Base-by-base conservation (phyloP, 2,888 invertebrate species). In the Agonopterix subpropinquella region DNA sequence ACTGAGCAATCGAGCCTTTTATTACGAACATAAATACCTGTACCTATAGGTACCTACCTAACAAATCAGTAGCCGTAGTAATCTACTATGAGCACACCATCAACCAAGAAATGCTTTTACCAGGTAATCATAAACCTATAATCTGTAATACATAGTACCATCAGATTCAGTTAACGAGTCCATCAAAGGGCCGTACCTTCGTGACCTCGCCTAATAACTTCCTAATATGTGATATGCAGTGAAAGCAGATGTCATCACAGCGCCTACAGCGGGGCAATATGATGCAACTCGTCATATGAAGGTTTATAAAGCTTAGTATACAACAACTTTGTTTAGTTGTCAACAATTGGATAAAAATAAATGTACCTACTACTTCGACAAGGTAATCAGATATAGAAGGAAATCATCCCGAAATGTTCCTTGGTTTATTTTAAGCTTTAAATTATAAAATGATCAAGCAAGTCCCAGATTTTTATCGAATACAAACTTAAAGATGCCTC, bases 191-290 rank as follows among this genome's bases (percentile, higher is more conserved):
- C 41, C 44, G 28, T 28, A 28, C 18, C 18, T 44, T n/a, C 11
- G 18, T 15, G n/a, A 10, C 3, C 10, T 13, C 11, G 47, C 18
- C 59, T 59, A 62, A 72, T 70, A 62, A 68, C 70, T 67, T 72
- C 73, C 74, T 67, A 73, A 77, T 71, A 70, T 56, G 69, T 61
- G 63, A 57, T 53, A 50, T 10, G 42, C 56, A 62, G 73, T 64
- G 77, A 77, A 77, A 77, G 77, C 61, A 63, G 53, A 28, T 57
- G 53, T 45, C 57, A 54, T 47, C 47, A 42, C 11, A 11, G 10
- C 42, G 44, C 44, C 52, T 44, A 44, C 52, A 55, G 49, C 56
- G 54, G 37, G 46, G 35, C 48, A 49, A 51, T 43, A 51, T 62
- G 62, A 61, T 50, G 63, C 63, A 69, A 69, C 41, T 15, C 36